phyloP scores from a whole-genome alignment of 2,113 vertebrate species.

The Anarrhichthys ocellatus region DNA sequence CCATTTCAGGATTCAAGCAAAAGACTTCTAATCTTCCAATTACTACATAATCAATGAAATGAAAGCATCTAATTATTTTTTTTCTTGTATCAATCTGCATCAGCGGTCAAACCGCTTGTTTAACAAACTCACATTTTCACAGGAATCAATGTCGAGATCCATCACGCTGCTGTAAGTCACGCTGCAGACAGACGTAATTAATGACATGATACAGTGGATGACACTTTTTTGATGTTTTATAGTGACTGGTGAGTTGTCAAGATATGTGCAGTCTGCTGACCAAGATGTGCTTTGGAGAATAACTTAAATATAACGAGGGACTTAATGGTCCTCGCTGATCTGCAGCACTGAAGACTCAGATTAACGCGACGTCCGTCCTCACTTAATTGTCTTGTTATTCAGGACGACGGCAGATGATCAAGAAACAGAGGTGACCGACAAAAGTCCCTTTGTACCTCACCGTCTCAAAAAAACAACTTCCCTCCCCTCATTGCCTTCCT shows the following conservation, averaged over 20 bases:
- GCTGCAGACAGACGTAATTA: neutral
- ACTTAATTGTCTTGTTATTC: constrained; percentile 69
- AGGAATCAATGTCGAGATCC: constrained; percentile 1
- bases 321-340: constrained; percentile 59
- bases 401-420: constrained; percentile 49
- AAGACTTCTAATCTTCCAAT: neutral
- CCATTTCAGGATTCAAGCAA: neutral
- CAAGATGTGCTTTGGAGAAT: constrained; percentile 45
- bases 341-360: constrained; percentile 53
- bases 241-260: constrained; percentile 12
- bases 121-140: constrained; percentile 8
- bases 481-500: constrained; percentile 5
- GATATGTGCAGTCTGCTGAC: constrained; percentile 21
- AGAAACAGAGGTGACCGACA: constrained; percentile 61
- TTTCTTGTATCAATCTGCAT: neutral
- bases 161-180: neutral
- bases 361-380: constrained; percentile 63
- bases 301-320: constrained; percentile 47
- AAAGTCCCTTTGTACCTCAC: constrained; percentile 63
- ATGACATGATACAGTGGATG: constrained; percentile 7
- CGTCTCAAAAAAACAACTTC: constrained; percentile 56
- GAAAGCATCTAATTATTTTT: neutral
- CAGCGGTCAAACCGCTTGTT: neutral
- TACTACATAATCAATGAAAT: neutral
- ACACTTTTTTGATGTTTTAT: constrained; percentile 20